Evolutionary conservation across 2,113 vertebrate species (phyloP).

Genomic region (Ammodytes marinus): DNA sequence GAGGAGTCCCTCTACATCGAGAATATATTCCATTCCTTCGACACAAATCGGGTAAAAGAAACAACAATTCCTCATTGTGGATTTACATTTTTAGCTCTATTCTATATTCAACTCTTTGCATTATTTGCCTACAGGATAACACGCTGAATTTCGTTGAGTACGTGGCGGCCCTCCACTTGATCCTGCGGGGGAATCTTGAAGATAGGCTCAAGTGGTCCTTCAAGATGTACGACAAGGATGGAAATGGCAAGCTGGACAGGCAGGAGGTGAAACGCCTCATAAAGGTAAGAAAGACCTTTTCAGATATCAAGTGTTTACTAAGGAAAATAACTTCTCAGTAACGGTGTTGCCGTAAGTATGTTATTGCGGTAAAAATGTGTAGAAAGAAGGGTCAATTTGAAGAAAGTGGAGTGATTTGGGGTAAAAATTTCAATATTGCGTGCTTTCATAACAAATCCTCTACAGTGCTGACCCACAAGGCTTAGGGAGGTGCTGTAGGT

Average conservation of each 20-base stretch:
- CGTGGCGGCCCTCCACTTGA: conserved; percentile 86
- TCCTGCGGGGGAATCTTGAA: conserved; percentile 88
- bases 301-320: background rate
- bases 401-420: background rate
- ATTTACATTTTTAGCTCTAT: background rate
- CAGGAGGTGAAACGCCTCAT: conserved; percentile 86
- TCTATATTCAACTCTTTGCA: background rate
- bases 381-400: background rate
- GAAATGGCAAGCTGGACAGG: conserved; percentile 88
- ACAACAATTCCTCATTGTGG: background rate
- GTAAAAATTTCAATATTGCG: background rate
- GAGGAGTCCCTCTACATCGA: conserved; percentile 89
- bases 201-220: conserved; percentile 91
- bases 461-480: background rate
- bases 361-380: background rate
- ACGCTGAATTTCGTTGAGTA: conserved; percentile 90
- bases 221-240: conserved; percentile 90
- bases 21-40: conserved; percentile 88
- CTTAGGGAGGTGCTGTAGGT: background rate
- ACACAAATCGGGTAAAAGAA: conserved; percentile 86
- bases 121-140: conserved; percentile 80
- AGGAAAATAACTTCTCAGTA: background rate
- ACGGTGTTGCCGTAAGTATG: background rate
- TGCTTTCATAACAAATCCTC: conserved; percentile 52
- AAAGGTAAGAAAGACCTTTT: conserved; percentile 70